Evolutionary conservation across 2,113 vertebrate genomes (phyloP).

Genomic region (Phylloscopus whistleri): DNA sequence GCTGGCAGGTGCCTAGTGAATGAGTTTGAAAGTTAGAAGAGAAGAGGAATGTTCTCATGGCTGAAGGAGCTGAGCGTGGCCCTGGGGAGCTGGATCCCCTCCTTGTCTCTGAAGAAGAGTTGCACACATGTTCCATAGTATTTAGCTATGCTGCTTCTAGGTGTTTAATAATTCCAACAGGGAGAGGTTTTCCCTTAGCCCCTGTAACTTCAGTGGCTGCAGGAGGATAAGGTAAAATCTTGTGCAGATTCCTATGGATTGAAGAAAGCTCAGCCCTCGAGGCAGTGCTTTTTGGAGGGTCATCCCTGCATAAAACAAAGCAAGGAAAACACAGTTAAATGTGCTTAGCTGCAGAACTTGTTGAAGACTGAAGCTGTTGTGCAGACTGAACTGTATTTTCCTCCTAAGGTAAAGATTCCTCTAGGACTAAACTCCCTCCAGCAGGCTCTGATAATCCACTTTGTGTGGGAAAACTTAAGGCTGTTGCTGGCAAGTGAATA

Average conservation of each 20-base stretch:
- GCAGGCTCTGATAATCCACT: neutral
- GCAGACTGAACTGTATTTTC: neutral
- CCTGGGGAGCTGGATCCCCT: neutral
- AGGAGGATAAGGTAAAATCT: neutral
- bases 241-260: neutral
- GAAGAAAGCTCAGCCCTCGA: neutral
- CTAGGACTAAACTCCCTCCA: neutral
- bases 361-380: neutral
- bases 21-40: neutral
- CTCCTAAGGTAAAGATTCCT: conserved; percentile 18
- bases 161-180: neutral
- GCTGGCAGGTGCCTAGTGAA: neutral
- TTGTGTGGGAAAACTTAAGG: conserved; percentile 19
- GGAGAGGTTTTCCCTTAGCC: neutral
- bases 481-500: neutral
- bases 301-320: neutral
- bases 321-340: neutral
- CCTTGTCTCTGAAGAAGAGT: neutral
- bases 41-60: neutral
- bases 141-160: neutral
- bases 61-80: neutral
- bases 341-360: neutral
- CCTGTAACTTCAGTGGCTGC: neutral
- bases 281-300: neutral
- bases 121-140: neutral